Percentiles rank a stretch among this genome's conserved stretches.
Evolutionary conservation across 2,888 invertebrate species (phyloP).

Genomic region (Teleogryllus oceanicus): DNA sequence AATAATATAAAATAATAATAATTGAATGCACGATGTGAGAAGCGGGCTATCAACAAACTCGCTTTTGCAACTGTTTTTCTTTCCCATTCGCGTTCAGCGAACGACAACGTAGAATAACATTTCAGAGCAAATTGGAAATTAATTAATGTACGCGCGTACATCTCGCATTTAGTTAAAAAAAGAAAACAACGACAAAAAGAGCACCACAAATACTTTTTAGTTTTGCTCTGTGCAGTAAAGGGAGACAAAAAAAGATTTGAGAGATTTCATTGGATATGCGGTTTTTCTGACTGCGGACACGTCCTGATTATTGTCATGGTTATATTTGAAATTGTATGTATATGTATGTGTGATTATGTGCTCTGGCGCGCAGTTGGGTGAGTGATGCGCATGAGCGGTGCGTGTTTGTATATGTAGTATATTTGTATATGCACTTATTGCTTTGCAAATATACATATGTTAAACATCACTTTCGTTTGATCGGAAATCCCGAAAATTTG

Average conservation of each 20-base stretch:
- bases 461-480: no score
- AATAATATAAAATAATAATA: neutral
- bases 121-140: conserved; percentile 1
- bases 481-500: no score
- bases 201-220: no score
- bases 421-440: no score
- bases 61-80: conserved; percentile 18
- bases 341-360: no score
- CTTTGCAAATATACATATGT: no score
- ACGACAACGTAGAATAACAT: neutral
- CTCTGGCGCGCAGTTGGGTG: no score
- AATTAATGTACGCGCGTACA: neutral
- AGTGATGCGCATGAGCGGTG: no score
- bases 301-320: neutral
- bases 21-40: neutral
- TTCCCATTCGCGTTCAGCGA: neutral
- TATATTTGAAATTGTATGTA: neutral
- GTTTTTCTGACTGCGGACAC: neutral
- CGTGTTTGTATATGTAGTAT: no score
- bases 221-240: neutral
- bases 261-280: conserved; percentile 7
- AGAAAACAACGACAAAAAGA: no score
- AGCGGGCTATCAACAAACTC: neutral
- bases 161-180: neutral
- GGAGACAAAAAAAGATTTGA: neutral